A percentile compares a stretch with the other conserved stretches of the same genome.
phyloP scores from a whole-genome alignment of 2,113 vertebrate genomes.

The Mixornis gularis region DNA sequence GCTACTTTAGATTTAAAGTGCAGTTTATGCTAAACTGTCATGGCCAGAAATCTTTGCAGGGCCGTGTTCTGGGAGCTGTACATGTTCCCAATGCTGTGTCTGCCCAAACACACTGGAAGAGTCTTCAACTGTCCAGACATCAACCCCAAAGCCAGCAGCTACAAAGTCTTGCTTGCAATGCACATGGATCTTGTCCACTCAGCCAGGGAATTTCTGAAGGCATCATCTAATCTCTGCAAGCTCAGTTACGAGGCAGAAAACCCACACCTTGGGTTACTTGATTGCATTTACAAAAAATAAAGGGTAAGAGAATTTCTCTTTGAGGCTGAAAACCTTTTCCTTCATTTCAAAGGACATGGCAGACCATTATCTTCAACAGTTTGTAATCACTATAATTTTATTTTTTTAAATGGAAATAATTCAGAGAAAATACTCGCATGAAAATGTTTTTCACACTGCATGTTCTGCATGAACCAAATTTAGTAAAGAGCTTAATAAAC shows the following conservation, averaged over 20 bases:
- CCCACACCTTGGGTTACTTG: not conserved
- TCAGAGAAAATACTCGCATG: not conserved
- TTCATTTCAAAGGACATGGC: not conserved
- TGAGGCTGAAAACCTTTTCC: not conserved
- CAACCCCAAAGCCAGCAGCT: not conserved
- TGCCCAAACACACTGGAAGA: not conserved
- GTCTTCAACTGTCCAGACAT: not conserved
- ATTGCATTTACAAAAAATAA: not conserved
- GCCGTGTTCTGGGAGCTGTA: not conserved
- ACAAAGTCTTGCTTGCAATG: not conserved
- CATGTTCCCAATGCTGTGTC: not conserved
- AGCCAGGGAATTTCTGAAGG: not conserved
- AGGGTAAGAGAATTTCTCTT: not conserved
- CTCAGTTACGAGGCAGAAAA: not conserved
- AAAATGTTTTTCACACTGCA: not conserved
- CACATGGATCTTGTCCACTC: rapidly evolving
- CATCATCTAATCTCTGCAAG: not conserved
- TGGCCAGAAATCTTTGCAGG: not conserved
- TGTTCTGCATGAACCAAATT: not conserved
- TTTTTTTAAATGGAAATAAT: not conserved
- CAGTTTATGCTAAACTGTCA: not conserved
- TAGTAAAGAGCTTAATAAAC: not conserved
- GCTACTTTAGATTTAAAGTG: not conserved
- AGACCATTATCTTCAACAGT: not conserved
- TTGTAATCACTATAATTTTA: not conserved